Base-by-base conservation (phyloP, 2,113 vertebrate species). In the Heterotis niloticus region DNA sequence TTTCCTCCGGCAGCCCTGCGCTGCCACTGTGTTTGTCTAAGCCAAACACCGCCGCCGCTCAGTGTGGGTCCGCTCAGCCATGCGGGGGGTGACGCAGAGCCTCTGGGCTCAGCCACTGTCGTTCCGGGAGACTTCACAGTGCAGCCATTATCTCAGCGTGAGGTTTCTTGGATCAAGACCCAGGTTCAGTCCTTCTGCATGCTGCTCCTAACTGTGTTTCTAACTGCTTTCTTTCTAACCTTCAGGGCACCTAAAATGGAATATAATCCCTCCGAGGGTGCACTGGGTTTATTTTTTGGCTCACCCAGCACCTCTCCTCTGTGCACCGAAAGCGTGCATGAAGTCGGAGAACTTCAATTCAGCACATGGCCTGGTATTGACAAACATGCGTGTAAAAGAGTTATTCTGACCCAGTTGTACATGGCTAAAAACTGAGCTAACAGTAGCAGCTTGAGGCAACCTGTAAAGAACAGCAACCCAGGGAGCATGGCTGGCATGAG, bases 61-160 rank as follows among this genome's bases (percentile, higher is more conserved):
- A 14, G 59, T n/a, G 54, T 54, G 10, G 56, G 71, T 57, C 24
- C 51, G 71, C 54, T 11, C n/a, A 3, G 54, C 52, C 26, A 57
- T 5, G 52, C 13, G 28, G 67, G 66, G 67, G 77, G 77, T 51
- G 28, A 57, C 5, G 26, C 24, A 34, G 24, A 72, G 9, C 70
- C 52, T 67, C 54, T 34, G 69, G 52, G 20, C 70, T 65, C 74
- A 69, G 66, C 74, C 75, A 60, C 54, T 54, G 71, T 29, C 54
- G 51, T 64, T 72, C 51, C 26, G 64, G 70, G 84, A 75, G 10
- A 26, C 73, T 59, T 10, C n/a, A 57, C 64, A 77, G 73, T 72
- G 68, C 73, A 79, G 82, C 73, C 79, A 78, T 86, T 83, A 82
- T 82, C 83, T 78, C 77, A 85, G 82, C 87, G 87, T 89, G 88